phyloP scores from a whole-genome alignment of 2,113 vertebrate genomes.

The Phainopepla nitens region DNA sequence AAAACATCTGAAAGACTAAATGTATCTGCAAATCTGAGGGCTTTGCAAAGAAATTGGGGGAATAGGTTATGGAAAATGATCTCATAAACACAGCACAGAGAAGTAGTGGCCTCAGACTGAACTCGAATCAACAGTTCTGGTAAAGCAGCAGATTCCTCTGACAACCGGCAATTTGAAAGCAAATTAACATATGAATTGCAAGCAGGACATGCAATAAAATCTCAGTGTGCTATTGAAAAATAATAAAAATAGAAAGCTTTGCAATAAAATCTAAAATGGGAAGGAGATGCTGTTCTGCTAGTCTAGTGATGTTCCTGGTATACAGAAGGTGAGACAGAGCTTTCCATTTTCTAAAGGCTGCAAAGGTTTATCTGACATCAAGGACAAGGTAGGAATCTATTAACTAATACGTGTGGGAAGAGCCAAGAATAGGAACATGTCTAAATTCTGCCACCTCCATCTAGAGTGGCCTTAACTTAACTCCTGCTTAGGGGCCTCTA shows the following conservation, averaged over 20 bases:
- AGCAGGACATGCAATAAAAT: neutral
- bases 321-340: neutral
- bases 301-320: neutral
- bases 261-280: neutral
- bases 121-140: neutral
- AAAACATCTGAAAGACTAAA: constrained; percentile 54
- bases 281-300: neutral
- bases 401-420: neutral
- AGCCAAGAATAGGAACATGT: neutral
- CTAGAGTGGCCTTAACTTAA: neutral
- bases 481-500: neutral
- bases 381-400: neutral
- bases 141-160: neutral
- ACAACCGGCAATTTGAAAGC: neutral
- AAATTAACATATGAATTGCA: neutral
- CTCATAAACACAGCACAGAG: neutral
- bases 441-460: neutral
- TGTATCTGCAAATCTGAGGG: constrained; percentile 15
- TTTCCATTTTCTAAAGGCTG: neutral
- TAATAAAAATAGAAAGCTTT: neutral
- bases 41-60: neutral
- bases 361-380: neutral
- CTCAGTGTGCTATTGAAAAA: neutral
- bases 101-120: neutral
- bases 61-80: neutral